Conservation (phyloP, 2,888 invertebrate species). For the Erebia aethiops region DNA sequence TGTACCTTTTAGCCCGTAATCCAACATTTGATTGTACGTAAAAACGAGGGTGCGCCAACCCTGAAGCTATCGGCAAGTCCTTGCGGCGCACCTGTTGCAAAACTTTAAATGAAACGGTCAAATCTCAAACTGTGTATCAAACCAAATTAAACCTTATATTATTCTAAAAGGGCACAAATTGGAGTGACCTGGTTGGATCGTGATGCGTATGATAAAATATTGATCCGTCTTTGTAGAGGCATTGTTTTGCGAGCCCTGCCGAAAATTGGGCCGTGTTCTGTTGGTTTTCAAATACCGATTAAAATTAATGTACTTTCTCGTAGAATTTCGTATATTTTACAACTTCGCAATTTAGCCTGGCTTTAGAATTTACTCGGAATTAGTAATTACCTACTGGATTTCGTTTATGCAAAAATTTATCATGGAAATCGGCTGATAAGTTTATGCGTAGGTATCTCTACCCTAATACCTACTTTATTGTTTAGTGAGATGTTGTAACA, state of each 20-base stretch:
- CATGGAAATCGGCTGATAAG: conserved; percentile 14
- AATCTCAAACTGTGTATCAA: conserved; percentile 12
- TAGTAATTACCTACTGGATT: neutral
- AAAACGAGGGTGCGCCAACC: conserved; percentile 31
- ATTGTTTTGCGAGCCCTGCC: conserved; percentile 41
- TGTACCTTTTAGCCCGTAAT: conserved; percentile 26
- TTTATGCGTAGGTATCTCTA: neutral
- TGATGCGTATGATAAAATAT: conserved; percentile 37
- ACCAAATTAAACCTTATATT: conserved; percentile 22
- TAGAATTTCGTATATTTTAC: conserved; percentile 18
- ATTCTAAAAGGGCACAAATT: conserved; percentile 5
- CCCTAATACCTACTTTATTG: neutral
- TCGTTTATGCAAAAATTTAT: conserved; percentile 13
- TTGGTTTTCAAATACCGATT: conserved; percentile 29
- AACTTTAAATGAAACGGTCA: conserved; percentile 27
- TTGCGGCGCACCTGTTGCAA: conserved; percentile 38
- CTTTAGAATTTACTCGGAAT: neutral
- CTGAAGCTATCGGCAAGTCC: conserved; percentile 32
- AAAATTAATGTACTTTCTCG: conserved; percentile 18
- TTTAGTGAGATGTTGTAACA: neutral
- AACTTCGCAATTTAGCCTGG: neutral
- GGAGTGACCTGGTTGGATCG: neutral
- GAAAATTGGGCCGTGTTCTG: conserved; percentile 31
- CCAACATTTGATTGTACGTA: conserved; percentile 34
- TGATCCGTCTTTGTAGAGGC: conserved; percentile 39